Base-by-base conservation (phyloP, 2,113 vertebrate genomes). In the Anser brachyrhynchus region DNA sequence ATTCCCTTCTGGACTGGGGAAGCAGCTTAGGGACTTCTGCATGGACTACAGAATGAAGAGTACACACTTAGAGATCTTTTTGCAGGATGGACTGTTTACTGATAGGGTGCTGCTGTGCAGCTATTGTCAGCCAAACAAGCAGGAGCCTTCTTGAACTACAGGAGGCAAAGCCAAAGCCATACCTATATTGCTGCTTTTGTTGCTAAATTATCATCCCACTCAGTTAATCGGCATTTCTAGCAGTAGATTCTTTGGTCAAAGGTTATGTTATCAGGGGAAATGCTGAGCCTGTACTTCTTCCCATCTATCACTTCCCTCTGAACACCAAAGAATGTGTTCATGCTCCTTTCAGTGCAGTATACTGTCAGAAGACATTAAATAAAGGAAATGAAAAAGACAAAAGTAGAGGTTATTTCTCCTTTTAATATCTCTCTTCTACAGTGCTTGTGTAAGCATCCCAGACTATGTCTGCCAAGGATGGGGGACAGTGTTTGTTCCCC, bases 201-300 rank as follows among this genome's bases (percentile, higher is more conserved):
- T 95, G 37, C 46, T 93, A 28, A 73, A 37, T 95, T 92, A 86
- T 72, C 41, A 64, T 91, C 31, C 67, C 23, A 49, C 46, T 79
- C 35, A 31, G 49, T 90, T 69, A 93, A 88, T 69, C 29, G 55
- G 54, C 74, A 83, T 95, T 80, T 91, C 57, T 77, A 86, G 72
- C 92, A 90, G 75, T 70, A 95, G 35, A 71, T 90, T 93, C 21
- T 92, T 84, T 8, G 35, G 43, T 79, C 89, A 89, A 52, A 76
- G 72, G 57, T 82, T 92, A 83, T 93, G 55, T 91, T 86, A 55
- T 54, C 61, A 79, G 52, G 81, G 49, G 77, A 95, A 95, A 70
- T 65, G 73, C 73, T 91, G 85, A 84, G 23, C 39, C 39, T 39
- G 39, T 78, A 87, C 76, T 90, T 94, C 37, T 57, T 95, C 10